A percentile compares a stretch with the other conserved stretches of the same genome.
phyloP scores from a whole-genome alignment of 2,113 vertebrate species.

The Etheostoma cragini region DNA sequence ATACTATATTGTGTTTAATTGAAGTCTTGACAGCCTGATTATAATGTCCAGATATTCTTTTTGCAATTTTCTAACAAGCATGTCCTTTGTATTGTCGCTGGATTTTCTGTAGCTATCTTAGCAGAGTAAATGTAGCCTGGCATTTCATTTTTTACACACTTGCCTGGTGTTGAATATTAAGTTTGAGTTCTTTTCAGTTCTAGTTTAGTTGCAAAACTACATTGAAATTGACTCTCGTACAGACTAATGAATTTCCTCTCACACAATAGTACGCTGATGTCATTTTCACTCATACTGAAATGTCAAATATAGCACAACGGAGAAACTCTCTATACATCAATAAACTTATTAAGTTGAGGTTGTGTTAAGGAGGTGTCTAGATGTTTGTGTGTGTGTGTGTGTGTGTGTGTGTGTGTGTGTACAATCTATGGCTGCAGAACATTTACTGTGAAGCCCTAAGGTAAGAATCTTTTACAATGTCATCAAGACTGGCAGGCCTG shows the following conservation, averaged over 20 bases:
- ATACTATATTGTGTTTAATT: background rate
- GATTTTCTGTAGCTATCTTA: background rate
- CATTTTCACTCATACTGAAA: background rate
- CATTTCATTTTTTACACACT: background rate
- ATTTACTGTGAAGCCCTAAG: no score
- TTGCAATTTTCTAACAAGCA: no score
- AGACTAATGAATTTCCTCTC: background rate
- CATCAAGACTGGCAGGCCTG: no score
- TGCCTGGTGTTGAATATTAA: no score
- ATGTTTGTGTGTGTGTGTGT: background rate
- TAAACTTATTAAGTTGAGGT: background rate
- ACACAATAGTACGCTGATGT: background rate
- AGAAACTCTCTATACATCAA: background rate
- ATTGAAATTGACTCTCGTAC: background rate
- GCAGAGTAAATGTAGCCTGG: background rate
- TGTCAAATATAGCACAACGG: background rate
- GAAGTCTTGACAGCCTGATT: background rate
- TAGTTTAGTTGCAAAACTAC: background rate
- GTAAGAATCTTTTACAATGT: no score
- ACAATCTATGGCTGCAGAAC: no score
- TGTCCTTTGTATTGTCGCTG: background rate
- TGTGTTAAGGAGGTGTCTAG: background rate
- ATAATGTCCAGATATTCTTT: background rate
- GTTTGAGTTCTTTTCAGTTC: background rate
- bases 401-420: no score